Conservation (phyloP, 2,888 invertebrate genomes). For the Minunthozetes semirufus region DNA sequence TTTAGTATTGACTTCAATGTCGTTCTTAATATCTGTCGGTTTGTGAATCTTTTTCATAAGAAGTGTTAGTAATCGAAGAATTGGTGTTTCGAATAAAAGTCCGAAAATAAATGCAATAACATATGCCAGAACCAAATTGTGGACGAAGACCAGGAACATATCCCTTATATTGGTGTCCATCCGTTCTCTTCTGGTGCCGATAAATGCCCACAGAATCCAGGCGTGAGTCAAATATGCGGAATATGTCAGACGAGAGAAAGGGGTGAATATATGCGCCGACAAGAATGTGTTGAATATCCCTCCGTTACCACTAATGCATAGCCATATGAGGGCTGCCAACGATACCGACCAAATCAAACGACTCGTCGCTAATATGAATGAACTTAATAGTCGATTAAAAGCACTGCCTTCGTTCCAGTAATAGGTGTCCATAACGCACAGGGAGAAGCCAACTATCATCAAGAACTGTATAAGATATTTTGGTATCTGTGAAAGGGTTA, state of each 20-base stretch:
- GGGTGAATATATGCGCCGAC: conserved; percentile 33
- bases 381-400: neutral
- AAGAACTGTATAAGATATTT: too few relatives aligned
- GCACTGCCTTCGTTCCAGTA: neutral
- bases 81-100: too few relatives aligned
- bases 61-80: too few relatives aligned
- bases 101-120: too few relatives aligned
- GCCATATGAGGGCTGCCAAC: neutral
- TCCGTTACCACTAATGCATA: conserved; percentile 31
- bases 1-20: too few relatives aligned
- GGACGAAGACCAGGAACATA: too few relatives aligned
- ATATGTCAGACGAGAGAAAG: conserved; percentile 37
- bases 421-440: neutral
- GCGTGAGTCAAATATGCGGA: conserved; percentile 38
- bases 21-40: too few relatives aligned
- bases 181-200: conserved; percentile 30
- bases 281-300: conserved; percentile 37
- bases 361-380: neutral
- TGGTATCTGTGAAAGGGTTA: too few relatives aligned
- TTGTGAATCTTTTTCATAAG: too few relatives aligned
- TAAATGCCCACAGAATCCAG: conserved; percentile 33
- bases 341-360: neutral
- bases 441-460: neutral
- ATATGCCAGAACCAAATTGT: too few relatives aligned
- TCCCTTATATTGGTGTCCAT: neutral